Conservation (phyloP, 2,797 vertebrate genomes). For the Cossypha heuglini region DNA sequence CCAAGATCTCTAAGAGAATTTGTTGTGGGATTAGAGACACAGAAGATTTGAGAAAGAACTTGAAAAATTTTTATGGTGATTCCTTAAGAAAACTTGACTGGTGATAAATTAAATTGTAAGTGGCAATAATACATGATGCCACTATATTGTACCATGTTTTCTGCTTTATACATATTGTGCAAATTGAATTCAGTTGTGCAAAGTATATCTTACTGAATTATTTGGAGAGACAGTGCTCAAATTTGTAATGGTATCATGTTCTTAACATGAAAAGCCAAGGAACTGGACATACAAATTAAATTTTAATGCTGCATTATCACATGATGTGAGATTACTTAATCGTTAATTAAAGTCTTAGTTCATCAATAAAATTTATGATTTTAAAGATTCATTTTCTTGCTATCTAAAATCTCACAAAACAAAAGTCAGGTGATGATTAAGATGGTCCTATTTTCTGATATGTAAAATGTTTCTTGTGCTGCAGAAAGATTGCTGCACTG, state of each 20-base stretch:
- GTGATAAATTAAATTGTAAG: slow-evolving; percentile 7
- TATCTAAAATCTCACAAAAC: not conserved
- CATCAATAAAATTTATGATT: not conserved
- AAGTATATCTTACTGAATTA: not conserved
- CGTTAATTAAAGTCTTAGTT: not conserved
- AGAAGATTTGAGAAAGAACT: not conserved
- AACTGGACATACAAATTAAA: not conserved
- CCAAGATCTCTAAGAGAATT: not conserved
- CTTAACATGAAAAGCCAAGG: not conserved
- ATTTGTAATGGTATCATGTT: not conserved
- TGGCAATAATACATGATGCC: not conserved
- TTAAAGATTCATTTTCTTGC: not conserved
- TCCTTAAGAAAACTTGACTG: not conserved
- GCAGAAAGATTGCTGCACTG: not conserved
- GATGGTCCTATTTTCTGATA: not conserved
- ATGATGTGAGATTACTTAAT: not conserved
- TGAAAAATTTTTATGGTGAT: not conserved
- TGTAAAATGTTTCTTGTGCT: not conserved
- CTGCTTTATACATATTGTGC: not conserved
- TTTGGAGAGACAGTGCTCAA: not conserved
- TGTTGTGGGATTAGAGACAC: not conserved
- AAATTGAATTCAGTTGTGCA: slow-evolving; percentile 39
- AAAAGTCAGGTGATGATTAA: not conserved
- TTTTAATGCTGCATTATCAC: not conserved
- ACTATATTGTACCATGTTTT: not conserved